These are phyloP conservation scores for Malurus melanocephalus DNA, from an alignment of 2,113 vertebrate species.

Conservation along the genomic window DNA sequence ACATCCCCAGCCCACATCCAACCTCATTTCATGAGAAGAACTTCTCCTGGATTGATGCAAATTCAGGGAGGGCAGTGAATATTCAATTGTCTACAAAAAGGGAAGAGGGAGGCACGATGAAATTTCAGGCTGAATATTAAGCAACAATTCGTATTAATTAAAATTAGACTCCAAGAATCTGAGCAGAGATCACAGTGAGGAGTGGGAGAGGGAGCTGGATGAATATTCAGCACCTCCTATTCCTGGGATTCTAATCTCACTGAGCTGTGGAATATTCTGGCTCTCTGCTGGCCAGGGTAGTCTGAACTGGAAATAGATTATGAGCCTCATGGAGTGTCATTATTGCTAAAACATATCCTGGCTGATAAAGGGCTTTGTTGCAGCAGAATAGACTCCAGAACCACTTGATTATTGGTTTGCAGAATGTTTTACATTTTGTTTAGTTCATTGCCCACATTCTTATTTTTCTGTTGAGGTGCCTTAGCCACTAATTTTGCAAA, in stretches of 20 bases:
- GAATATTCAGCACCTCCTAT: neutral
- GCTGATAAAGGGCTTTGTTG: neutral
- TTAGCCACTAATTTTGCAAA: neutral
- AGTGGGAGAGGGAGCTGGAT: neutral
- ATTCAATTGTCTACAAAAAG: neutral
- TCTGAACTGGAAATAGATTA: neutral
- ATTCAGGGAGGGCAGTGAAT: neutral
- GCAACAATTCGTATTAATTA: conserved; percentile 25
- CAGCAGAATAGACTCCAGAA: neutral
- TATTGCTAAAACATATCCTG: neutral
- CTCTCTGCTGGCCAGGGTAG: neutral
- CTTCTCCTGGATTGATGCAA: neutral
- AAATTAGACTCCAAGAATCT: neutral
- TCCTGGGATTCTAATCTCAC: neutral
- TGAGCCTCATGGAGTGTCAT: neutral
- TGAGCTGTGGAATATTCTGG: neutral
- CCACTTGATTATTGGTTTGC: neutral
- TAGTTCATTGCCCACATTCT: neutral
- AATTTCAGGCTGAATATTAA: conserved; percentile 1
- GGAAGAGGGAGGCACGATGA: neutral
- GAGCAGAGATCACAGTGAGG: neutral
- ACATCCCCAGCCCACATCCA: neutral
- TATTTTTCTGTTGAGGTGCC: neutral
- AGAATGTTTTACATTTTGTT: neutral
- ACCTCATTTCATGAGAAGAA: neutral